Conservation (phyloP, 2,888 invertebrate genomes). For the Gymnosoma rotundatum region DNA sequence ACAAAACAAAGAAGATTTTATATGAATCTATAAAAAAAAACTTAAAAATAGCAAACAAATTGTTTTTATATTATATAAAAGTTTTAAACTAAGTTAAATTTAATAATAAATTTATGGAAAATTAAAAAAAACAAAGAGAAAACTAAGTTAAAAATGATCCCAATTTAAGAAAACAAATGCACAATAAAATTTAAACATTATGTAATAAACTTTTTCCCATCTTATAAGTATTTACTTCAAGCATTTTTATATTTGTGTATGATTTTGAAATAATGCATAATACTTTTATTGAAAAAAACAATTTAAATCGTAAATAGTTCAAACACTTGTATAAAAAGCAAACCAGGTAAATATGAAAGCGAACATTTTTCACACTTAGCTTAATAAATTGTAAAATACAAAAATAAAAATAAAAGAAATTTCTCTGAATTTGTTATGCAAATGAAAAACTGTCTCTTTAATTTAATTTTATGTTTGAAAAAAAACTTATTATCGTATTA, state of each 20-base stretch:
- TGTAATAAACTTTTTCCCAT: constrained; percentile 68
- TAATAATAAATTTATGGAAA: constrained; percentile 64
- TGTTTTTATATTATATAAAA: constrained; percentile 74
- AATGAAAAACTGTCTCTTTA: constrained; percentile 78
- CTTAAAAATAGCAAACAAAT: constrained; percentile 69
- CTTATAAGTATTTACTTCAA: constrained; percentile 52
- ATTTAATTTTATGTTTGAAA: too few relatives aligned
- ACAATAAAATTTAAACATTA: constrained; percentile 79
- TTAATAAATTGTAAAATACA: constrained; percentile 82
- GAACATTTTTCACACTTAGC: constrained; percentile 82
- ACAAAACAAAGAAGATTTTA: constrained; percentile 64
- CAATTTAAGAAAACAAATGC: constrained; percentile 77
- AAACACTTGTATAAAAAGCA: constrained; percentile 71
- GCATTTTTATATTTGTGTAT: constrained; percentile 47
- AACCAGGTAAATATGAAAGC: constrained; percentile 79
- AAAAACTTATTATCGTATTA: too few relatives aligned
- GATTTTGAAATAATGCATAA: constrained; percentile 37
- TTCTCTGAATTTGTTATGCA: constrained; percentile 83
- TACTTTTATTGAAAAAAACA: constrained; percentile 56
- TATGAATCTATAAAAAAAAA: constrained; percentile 71
- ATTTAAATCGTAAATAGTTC: constrained; percentile 73
- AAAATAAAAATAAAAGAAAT: constrained; percentile 81
- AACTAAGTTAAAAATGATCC: constrained; percentile 54
- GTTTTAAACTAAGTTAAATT: constrained; percentile 71
- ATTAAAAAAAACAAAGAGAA: constrained; percentile 73